Percentiles rank a stretch among this genome's conserved stretches.
phyloP scores from a whole-genome alignment of 2,888 invertebrate species.

The Caenorhabditis parvicauda region DNA sequence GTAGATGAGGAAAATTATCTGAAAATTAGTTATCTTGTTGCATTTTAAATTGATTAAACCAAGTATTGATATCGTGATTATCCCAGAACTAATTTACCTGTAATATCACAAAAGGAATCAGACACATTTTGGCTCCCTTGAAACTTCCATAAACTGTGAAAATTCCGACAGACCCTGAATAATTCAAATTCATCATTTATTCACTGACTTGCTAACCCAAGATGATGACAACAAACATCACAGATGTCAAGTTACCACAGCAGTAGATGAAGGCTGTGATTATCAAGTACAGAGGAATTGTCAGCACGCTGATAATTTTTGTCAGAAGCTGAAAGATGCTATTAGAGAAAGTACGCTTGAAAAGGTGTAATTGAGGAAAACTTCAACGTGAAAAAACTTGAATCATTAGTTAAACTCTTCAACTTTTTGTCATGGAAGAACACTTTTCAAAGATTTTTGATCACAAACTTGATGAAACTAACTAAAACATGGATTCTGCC shows the following conservation, averaged over 20 bases:
- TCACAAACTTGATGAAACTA: conserved; percentile 2
- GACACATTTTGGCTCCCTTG: conserved; percentile 52
- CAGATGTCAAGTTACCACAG: conserved; percentile 44
- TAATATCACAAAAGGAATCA: conserved; percentile 53
- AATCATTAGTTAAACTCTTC: no score
- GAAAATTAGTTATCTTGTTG: conserved; percentile 4
- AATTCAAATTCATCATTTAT: no score
- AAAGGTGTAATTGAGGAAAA: conserved; percentile 3
- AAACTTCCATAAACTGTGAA: conserved; percentile 51
- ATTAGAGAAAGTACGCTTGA: conserved; percentile 6
- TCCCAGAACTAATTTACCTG: conserved; percentile 30
- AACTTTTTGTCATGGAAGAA: no score
- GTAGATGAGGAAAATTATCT: conserved; percentile 33
- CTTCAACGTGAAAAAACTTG: no score
- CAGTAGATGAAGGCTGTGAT: conserved; percentile 37
- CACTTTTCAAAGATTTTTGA: no score
- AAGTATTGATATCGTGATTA: neutral
- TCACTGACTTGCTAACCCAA: conserved; percentile 22
- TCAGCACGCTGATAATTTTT: conserved; percentile 40
- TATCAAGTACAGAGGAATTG: conserved; percentile 40
- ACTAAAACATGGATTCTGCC: conserved; percentile 35
- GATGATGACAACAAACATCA: conserved; percentile 49
- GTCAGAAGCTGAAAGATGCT: conserved; percentile 41
- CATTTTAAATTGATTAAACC: neutral
- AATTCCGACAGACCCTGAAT: conserved; percentile 38